Conservation (phyloP, 1,140 invertebrate genomes). For the Odontomachus brunneus region DNA sequence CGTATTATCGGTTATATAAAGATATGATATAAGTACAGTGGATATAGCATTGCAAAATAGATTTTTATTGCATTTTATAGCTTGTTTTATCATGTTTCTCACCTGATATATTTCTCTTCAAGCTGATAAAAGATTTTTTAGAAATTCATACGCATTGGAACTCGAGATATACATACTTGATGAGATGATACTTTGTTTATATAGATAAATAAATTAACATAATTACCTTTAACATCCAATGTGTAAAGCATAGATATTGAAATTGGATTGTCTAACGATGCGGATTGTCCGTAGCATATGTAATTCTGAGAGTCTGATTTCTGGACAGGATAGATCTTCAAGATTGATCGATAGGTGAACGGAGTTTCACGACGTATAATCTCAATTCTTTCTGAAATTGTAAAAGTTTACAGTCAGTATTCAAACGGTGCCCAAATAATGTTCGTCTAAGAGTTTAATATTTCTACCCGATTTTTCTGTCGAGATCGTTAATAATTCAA, state of each 20-base stretch:
- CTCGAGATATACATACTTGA: too few species aligned
- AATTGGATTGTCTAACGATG: conserved; percentile 49
- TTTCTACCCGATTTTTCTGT: not conserved
- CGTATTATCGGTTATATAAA: not conserved
- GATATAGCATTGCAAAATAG: not conserved
- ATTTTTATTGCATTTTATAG: too few species aligned
- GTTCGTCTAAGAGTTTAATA: too few species aligned
- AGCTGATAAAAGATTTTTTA: not conserved
- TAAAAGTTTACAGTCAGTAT: conserved; percentile 23
- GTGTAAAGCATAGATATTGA: conserved; percentile 61
- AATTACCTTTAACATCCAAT: conserved; percentile 70
- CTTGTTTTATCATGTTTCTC: too few species aligned
- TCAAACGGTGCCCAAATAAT: not conserved
- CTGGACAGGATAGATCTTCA: conserved; percentile 72
- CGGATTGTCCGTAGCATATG: conserved; percentile 72
- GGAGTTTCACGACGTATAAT: conserved; percentile 58
- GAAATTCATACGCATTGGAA: not conserved
- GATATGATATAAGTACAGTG: not conserved
- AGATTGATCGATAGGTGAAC: conserved; percentile 76
- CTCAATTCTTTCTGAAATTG: conserved; percentile 66
- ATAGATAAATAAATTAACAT: conserved; percentile 22
- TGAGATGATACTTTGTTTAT: not conserved
- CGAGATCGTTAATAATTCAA: too few species aligned
- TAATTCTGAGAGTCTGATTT: conserved; percentile 70
- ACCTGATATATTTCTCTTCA: not conserved